These are phyloP conservation scores for Palloptera scutellata DNA, from an alignment of 2,888 invertebrate species.

Conservation along the genomic window DNA sequence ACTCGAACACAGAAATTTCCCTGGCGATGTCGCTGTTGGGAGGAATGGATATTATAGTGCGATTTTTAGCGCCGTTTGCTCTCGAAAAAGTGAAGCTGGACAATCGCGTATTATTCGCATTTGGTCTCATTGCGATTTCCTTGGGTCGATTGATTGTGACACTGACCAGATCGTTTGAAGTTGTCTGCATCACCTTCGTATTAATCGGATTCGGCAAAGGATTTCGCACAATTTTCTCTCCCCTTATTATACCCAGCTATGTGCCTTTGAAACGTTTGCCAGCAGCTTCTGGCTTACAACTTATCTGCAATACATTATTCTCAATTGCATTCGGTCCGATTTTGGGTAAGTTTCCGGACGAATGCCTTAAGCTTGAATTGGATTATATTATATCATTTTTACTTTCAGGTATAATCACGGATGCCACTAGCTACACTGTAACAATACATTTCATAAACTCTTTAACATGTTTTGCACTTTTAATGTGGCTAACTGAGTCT, in stretches of 20 bases:
- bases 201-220: slow-evolving; percentile 78
- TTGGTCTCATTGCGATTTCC: slow-evolving; percentile 69
- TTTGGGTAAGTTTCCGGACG: slow-evolving; percentile 67
- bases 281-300: slow-evolving; percentile 75
- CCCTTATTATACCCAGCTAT: slow-evolving; percentile 75
- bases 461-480: slow-evolving; percentile 50
- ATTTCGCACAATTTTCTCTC: slow-evolving; percentile 77
- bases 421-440: slow-evolving; percentile 49
- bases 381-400: neutral
- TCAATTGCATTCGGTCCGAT: slow-evolving; percentile 71
- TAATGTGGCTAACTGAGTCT: slow-evolving; percentile 53
- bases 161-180: slow-evolving; percentile 67
- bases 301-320: slow-evolving; percentile 72
- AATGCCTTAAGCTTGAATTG: neutral
- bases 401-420: slow-evolving; percentile 51
- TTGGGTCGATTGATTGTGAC: slow-evolving; percentile 54
- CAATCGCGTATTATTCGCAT: slow-evolving; percentile 74
- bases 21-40: slow-evolving; percentile 75
- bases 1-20: slow-evolving; percentile 68
- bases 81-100: slow-evolving; percentile 75
- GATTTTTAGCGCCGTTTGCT: slow-evolving; percentile 74
- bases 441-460: slow-evolving; percentile 55
- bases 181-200: slow-evolving; percentile 69
- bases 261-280: slow-evolving; percentile 75
- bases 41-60: slow-evolving; percentile 71